Conservation (phyloP, 2,888 invertebrate genomes). For the Nephrotoma guestfalica region DNA sequence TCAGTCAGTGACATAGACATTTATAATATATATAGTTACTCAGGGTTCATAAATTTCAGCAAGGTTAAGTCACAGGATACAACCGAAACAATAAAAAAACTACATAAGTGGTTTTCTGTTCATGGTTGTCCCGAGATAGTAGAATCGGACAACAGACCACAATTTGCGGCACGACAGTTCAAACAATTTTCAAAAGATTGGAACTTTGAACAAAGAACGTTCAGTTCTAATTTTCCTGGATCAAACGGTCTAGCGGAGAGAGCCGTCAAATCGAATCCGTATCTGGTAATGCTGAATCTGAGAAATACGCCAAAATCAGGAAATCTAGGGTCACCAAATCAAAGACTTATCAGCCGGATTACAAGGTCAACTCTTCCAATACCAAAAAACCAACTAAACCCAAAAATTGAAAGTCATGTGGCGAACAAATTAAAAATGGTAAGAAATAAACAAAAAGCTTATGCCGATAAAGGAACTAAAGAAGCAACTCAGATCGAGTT, state of each 20-base stretch:
- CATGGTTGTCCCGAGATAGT: background rate
- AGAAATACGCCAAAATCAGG: background rate
- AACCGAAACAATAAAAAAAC: background rate
- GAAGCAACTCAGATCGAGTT: background rate
- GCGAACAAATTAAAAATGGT: background rate
- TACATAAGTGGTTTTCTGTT: background rate
- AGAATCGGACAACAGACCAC: background rate
- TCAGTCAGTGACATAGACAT: too few relatives aligned
- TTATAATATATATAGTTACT: too few relatives aligned
- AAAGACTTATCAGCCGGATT: background rate
- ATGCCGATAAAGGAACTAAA: background rate
- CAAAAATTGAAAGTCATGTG: background rate
- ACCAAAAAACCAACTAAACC: background rate
- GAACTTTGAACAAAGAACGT: background rate
- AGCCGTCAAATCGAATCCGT: background rate
- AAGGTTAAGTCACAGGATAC: background rate
- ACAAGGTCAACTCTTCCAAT: background rate
- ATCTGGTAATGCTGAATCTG: background rate
- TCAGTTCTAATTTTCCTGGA: background rate
- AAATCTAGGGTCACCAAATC: background rate
- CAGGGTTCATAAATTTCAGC: background rate
- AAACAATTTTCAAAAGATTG: background rate
- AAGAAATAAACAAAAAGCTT: background rate
- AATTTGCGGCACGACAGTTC: background rate
- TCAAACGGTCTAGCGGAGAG: background rate